phyloP scores from a whole-genome alignment of 2,113 vertebrate genomes.

The Macquaria ambigua region DNA sequence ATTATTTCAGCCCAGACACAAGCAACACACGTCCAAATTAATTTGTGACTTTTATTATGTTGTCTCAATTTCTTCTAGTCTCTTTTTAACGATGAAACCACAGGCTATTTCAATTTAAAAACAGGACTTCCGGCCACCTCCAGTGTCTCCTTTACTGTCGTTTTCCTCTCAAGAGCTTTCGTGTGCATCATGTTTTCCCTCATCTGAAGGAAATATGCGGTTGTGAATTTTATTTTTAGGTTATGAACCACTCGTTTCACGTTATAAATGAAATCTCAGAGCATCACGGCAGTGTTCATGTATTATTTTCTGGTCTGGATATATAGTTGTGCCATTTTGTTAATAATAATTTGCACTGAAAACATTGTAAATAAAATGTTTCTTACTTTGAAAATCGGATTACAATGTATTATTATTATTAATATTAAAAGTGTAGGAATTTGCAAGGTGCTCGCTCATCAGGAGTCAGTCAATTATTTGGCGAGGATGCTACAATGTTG shows the following conservation, averaged over 20 bases:
- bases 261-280: slow-evolving; percentile 66
- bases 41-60: not conserved
- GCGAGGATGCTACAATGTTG: too few relatives aligned
- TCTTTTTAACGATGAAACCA: not conserved
- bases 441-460: not conserved
- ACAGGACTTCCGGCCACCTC: slow-evolving; percentile 12
- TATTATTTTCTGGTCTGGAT: slow-evolving; percentile 63
- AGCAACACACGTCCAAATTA: not conserved
- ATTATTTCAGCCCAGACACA: slow-evolving; percentile 5
- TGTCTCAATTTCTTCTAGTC: not conserved
- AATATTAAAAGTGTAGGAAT: slow-evolving; percentile 19
- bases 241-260: slow-evolving; percentile 79
- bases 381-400: slow-evolving; percentile 85
- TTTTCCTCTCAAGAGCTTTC: slow-evolving; percentile 51
- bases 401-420: slow-evolving; percentile 39
- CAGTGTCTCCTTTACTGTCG: slow-evolving; percentile 35
- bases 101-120: slow-evolving; percentile 17
- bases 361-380: slow-evolving; percentile 97
- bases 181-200: slow-evolving; percentile 63
- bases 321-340: slow-evolving; percentile 83
- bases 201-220: slow-evolving; percentile 56
- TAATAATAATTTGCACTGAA: slow-evolving; percentile 90
- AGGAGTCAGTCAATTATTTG: not conserved
- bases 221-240: slow-evolving; percentile 75
- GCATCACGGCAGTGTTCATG: slow-evolving; percentile 73